These are phyloP conservation scores for Nasonia vitripennis DNA, from an alignment of 1,140 invertebrate genomes.

Conservation along the genomic window DNA sequence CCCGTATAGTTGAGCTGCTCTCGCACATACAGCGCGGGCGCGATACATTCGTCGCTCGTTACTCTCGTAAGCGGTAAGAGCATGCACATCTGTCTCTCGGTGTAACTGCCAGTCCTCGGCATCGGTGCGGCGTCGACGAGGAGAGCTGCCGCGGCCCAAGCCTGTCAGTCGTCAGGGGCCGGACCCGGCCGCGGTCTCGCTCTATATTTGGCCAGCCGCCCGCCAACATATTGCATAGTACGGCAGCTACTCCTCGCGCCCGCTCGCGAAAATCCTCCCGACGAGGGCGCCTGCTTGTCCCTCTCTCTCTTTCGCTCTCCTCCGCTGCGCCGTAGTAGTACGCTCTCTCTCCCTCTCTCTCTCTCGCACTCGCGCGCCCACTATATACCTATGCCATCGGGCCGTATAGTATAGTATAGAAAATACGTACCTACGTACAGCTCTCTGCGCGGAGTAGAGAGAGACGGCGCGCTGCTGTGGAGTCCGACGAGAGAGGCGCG, in stretches of 20 bases:
- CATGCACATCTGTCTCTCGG: too few species aligned
- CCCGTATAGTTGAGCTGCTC: background rate
- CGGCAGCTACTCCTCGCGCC: constrained; percentile 21
- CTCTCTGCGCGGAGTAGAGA: background rate
- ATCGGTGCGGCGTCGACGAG: background rate
- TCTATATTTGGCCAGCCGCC: constrained; percentile 73
- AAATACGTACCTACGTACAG: background rate
- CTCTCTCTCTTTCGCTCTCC: background rate
- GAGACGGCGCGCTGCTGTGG: background rate
- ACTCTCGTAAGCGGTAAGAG: too few species aligned
- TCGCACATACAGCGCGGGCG: too few species aligned
- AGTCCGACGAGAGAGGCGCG: constrained; percentile 34
- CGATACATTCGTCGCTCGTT: too few species aligned
- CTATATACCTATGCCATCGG: background rate
- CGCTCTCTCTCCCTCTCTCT: constrained; percentile 31
- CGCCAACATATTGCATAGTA: constrained; percentile 71
- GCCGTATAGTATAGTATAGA: constrained; percentile 21
- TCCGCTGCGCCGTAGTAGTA: background rate
- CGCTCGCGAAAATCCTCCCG: constrained; percentile 27
- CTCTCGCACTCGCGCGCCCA: constrained; percentile 13
- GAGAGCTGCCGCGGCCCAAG: constrained; percentile 45
- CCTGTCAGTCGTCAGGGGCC: constrained; percentile 60
- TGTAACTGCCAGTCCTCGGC: background rate
- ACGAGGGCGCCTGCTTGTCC: background rate
- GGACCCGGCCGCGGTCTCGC: constrained; percentile 67